A percentile compares a stretch with the other conserved stretches of the same genome.
Conservation (phyloP, 2,888 invertebrate species). For the Polymixis flavicincta region DNA sequence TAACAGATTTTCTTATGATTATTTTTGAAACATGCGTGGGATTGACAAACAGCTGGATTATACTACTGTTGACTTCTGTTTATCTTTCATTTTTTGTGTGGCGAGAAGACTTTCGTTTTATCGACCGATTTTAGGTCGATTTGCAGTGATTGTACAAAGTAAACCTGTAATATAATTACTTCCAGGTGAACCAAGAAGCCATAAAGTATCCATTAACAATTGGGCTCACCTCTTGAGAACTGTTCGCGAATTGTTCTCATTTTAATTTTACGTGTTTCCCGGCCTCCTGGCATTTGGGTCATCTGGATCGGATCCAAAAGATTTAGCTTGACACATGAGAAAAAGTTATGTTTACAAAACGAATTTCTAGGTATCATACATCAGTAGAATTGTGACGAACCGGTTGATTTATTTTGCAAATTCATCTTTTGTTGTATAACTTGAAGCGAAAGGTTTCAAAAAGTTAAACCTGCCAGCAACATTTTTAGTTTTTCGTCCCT, state of each 20-base stretch:
- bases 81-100: conserved; percentile 20
- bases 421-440: background rate
- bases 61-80: conserved; percentile 2
- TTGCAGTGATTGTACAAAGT: background rate
- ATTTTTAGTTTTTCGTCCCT: background rate
- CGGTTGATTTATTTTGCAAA: background rate
- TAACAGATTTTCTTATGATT: background rate
- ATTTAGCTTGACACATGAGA: conserved; percentile 75
- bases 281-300: conserved; percentile 83
- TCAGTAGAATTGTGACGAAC: conserved; percentile 18
- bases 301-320: conserved; percentile 87
- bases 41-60: conserved; percentile 14
- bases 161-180: background rate
- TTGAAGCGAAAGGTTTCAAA: background rate
- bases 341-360: conserved; percentile 75
- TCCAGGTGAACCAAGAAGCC: conserved; percentile 30
- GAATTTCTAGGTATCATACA: conserved; percentile 18
- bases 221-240: conserved; percentile 64
- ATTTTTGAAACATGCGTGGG: conserved; percentile 26
- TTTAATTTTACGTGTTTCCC: conserved; percentile 76
- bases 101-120: background rate
- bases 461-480: background rate
- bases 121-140: background rate
- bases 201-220: conserved; percentile 58
- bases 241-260: conserved; percentile 76